Evolutionary conservation across 2,888 invertebrate genomes (phyloP).

Genomic region (Ormia ochracea): DNA sequence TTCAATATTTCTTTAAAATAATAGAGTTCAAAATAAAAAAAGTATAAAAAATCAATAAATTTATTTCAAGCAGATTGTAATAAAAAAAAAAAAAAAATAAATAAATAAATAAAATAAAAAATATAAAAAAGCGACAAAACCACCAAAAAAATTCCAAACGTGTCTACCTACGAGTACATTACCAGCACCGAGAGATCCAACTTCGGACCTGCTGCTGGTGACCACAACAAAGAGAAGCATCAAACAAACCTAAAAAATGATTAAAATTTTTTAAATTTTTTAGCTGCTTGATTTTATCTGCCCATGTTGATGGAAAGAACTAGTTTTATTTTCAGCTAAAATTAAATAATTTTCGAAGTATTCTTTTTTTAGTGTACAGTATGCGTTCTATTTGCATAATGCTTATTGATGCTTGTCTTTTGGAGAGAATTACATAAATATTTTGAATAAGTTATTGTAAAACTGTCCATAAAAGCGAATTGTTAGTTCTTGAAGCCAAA

Average conservation of each 20-base stretch:
- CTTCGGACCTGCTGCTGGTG: background rate
- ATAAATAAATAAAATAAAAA: background rate
- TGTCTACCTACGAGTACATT: constrained; percentile 33
- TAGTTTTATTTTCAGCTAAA: constrained; percentile 39
- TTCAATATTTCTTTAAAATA: background rate
- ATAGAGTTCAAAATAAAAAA: constrained; percentile 8
- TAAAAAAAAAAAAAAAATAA: background rate
- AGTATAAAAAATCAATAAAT: background rate
- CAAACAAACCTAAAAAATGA: constrained; percentile 35
- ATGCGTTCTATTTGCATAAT: too few relatives aligned
- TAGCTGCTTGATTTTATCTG: background rate
- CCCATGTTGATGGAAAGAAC: constrained; percentile 16
- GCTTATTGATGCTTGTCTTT: too few relatives aligned
- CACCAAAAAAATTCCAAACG: background rate
- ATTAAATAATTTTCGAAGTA: too few relatives aligned
- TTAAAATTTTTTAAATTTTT: constrained; percentile 9
- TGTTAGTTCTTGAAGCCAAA: too few relatives aligned
- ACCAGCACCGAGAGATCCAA: background rate
- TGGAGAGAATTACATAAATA: too few relatives aligned
- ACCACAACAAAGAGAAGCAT: background rate
- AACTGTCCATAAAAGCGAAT: too few relatives aligned
- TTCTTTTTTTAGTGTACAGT: too few relatives aligned
- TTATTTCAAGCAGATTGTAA: background rate
- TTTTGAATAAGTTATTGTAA: too few relatives aligned
- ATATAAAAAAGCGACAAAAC: background rate